Evolutionary conservation across 2,797 vertebrate species (phyloP).

Genomic region (Hyperoplus immaculatus): DNA sequence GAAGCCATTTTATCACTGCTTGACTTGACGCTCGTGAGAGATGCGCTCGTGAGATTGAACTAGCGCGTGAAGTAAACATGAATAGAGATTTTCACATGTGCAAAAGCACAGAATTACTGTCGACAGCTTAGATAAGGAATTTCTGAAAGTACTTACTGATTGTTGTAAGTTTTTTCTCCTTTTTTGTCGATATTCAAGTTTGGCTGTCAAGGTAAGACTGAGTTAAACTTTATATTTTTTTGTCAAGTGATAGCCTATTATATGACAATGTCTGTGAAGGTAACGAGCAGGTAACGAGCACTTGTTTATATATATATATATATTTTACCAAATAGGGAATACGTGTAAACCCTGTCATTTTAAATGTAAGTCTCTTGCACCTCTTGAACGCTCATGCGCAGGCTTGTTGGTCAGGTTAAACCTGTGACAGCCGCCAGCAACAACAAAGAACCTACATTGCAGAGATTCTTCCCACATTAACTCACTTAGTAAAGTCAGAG

Average conservation of each 20-base stretch:
- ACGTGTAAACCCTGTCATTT: background rate
- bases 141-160: background rate
- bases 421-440: slow-evolving; percentile 32
- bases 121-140: background rate
- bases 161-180: background rate
- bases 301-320: background rate
- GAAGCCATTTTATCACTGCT: background rate
- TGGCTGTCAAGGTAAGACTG: slow-evolving; percentile 28
- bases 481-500: background rate
- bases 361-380: background rate
- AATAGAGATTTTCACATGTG: background rate
- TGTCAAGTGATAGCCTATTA: accelerated
- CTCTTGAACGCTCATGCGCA: background rate
- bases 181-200: background rate
- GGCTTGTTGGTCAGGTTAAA: slow-evolving; percentile 66
- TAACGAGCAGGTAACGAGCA: background rate
- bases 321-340: background rate
- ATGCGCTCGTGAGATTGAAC: background rate
- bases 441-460: slow-evolving; percentile 16
- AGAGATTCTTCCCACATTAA: slow-evolving; percentile 21
- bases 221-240: background rate
- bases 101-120: background rate
- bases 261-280: background rate
- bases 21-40: background rate
- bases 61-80: background rate